Percentiles rank a stretch among this genome's conserved stretches.
These are phyloP conservation scores for Formica selysi DNA, from an alignment of 1,140 invertebrate genomes.

Conservation along the genomic window DNA sequence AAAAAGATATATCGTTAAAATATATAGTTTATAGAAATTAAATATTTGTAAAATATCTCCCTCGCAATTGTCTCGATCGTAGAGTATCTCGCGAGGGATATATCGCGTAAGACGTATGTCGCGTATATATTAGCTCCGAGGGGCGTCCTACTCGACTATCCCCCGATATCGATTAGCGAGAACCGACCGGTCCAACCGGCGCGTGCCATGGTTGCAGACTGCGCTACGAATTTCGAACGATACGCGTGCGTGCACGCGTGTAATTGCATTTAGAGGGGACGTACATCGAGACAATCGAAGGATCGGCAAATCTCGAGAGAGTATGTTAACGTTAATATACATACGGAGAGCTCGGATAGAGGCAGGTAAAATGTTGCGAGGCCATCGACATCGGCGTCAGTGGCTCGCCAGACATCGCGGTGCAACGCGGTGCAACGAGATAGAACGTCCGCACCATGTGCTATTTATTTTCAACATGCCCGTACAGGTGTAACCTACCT, in stretches of 20 bases:
- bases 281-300: background rate
- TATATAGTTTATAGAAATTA: too few species aligned
- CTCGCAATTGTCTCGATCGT: background rate
- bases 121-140: background rate
- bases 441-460: slow-evolving; percentile 60
- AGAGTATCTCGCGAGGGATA: background rate
- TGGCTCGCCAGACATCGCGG: slow-evolving; percentile 62
- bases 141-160: slow-evolving; percentile 14
- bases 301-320: background rate
- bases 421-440: slow-evolving; percentile 53
- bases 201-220: slow-evolving; percentile 78
- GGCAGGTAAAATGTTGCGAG: background rate
- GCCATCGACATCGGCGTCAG: background rate
- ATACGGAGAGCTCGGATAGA: background rate
- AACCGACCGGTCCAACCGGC: slow-evolving; percentile 75
- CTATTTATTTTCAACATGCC: slow-evolving; percentile 53
- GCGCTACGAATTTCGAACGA: slow-evolving; percentile 61
- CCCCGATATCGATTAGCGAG: slow-evolving; percentile 68
- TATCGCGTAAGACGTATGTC: slow-evolving; percentile 12
- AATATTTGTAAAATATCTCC: background rate
- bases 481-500: slow-evolving; percentile 81
- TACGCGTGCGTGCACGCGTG: slow-evolving; percentile 62
- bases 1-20: too few species aligned
- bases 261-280: slow-evolving; percentile 43
- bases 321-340: background rate